Conservation (phyloP, 2,797 vertebrate genomes). For the Pseudochaenichthys georgianus region DNA sequence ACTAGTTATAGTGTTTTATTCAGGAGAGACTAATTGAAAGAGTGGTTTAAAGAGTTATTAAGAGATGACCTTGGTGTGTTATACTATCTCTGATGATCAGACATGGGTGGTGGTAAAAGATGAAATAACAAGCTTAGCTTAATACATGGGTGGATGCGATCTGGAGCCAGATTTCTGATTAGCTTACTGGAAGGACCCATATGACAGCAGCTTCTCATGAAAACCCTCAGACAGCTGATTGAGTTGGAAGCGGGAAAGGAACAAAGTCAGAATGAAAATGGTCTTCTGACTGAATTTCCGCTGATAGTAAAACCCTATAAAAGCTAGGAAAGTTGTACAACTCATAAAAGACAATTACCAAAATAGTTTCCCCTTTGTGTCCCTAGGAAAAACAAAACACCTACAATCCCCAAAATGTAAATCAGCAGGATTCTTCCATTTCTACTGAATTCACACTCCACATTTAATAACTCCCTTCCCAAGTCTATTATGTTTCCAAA, state of each 20-base stretch:
- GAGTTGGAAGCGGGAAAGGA: background rate
- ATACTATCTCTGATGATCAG: background rate
- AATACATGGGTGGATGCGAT: conserved; percentile 3
- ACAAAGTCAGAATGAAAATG: background rate
- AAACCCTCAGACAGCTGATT: background rate
- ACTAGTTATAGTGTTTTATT: background rate
- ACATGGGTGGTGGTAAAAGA: background rate
- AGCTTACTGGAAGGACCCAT: background rate
- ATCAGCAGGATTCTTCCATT: no score
- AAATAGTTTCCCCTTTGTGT: background rate
- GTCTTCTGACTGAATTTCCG: background rate
- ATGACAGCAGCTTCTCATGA: conserved; percentile 1
- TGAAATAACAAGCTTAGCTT: background rate
- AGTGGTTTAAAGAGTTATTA: background rate
- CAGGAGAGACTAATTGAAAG: conserved; percentile 4
- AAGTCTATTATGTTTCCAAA: conserved; percentile 10
- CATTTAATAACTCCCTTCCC: background rate
- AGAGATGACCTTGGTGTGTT: background rate
- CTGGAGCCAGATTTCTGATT: conserved; percentile 19
- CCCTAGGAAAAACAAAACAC: background rate
- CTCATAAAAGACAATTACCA: background rate
- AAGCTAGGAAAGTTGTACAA: conserved; percentile 1
- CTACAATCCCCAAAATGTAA: background rate
- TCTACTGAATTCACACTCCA: no score
- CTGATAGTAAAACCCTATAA: background rate